Percentiles rank a stretch among this genome's conserved stretches.
phyloP scores from a whole-genome alignment of 2,113 vertebrate genomes.

The Callaeas wilsoni region DNA sequence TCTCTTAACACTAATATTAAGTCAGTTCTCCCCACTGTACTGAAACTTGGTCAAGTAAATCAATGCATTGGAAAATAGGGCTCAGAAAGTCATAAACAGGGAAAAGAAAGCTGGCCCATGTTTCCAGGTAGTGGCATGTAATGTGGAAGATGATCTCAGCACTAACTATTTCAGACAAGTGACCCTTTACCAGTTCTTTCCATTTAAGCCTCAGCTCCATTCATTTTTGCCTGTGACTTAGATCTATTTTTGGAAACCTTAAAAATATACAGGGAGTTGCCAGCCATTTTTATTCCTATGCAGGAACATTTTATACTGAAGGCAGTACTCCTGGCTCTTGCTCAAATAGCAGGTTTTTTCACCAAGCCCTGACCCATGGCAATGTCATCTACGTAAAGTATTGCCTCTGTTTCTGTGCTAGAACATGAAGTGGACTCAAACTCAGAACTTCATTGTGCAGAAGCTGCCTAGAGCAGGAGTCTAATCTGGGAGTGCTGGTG shows the following conservation, averaged over 20 bases:
- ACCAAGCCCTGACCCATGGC: background rate
- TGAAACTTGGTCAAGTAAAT: background rate
- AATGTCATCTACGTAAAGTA: background rate
- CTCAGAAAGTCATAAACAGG: background rate
- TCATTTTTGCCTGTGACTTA: slow-evolving; percentile 41
- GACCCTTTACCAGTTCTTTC: slow-evolving; percentile 45
- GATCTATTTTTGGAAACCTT: slow-evolving; percentile 58
- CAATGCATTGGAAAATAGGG: background rate
- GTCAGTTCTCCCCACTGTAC: background rate
- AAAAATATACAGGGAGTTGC: slow-evolving; percentile 59
- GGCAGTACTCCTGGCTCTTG: background rate
- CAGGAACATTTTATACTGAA: background rate
- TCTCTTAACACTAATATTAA: background rate
- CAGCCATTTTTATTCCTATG: slow-evolving; percentile 7
- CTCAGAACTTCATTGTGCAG: background rate
- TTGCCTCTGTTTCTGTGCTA: background rate
- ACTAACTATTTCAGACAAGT: background rate
- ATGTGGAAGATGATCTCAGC: slow-evolving; percentile 36
- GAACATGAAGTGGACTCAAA: background rate
- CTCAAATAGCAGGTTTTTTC: background rate
- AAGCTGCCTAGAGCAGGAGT: background rate
- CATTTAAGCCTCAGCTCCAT: slow-evolving; percentile 25
- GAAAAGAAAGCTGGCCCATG: background rate
- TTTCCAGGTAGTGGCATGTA: background rate
- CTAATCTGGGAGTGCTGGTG: background rate